Percentiles rank a stretch among this genome's conserved stretches.
These are phyloP conservation scores for Hippotragus niger DNA, from an alignment of 2,113 vertebrate genomes.

Conservation along the genomic window DNA sequence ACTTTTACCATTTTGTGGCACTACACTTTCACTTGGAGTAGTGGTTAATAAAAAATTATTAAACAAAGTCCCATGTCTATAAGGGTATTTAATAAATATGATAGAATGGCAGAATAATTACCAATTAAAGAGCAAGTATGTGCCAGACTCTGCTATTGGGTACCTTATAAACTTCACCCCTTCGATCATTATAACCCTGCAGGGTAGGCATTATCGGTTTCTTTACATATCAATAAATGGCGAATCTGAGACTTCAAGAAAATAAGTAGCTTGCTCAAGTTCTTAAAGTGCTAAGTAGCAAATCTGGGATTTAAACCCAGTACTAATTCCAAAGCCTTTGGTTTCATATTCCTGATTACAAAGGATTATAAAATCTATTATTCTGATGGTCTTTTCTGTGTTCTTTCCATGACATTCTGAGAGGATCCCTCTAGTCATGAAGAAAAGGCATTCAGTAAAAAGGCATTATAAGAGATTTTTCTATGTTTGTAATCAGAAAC, in stretches of 20 bases:
- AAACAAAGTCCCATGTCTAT: neutral
- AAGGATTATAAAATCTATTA: neutral
- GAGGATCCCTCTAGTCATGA: neutral
- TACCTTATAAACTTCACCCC: neutral
- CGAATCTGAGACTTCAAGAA: neutral
- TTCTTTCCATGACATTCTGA: neutral
- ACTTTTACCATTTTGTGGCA: neutral
- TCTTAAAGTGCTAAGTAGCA: neutral
- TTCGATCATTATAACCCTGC: neutral
- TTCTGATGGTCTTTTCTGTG: conserved; percentile 15
- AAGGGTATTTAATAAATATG: neutral
- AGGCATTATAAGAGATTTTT: neutral
- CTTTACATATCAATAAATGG: neutral
- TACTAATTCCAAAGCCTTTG: neutral
- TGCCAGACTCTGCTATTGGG: neutral
- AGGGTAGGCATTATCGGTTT: neutral
- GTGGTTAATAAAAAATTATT: neutral
- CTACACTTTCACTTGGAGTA: neutral
- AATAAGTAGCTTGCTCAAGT: neutral
- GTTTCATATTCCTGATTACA: neutral
- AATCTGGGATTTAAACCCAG: neutral
- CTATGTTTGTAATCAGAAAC: neutral
- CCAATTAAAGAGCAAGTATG: neutral
- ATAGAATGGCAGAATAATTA: neutral
- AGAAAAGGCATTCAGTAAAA: neutral